A percentile compares a stretch with the other conserved stretches of the same genome.
These are phyloP conservation scores for Thumatha senex DNA, from an alignment of 2,888 invertebrate genomes.

Conservation along the genomic window DNA sequence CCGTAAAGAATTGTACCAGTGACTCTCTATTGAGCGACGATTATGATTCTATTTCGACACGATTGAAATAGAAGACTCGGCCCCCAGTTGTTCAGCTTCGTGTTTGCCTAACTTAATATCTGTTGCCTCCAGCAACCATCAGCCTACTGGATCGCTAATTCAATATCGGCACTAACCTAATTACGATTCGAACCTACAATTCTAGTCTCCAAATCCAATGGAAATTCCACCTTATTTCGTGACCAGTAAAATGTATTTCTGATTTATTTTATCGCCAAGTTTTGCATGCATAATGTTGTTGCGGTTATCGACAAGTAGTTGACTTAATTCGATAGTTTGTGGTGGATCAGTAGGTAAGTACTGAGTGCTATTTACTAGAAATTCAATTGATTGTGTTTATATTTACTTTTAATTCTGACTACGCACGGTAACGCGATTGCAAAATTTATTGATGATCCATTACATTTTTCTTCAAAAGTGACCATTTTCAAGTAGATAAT, in stretches of 20 bases:
- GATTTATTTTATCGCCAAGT: neutral
- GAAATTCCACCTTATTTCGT: constrained; percentile 20
- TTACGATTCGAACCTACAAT: constrained; percentile 24
- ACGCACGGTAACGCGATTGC: too few species aligned
- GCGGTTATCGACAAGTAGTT: constrained; percentile 16
- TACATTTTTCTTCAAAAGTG: too few species aligned
- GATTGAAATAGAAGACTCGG: too few species aligned
- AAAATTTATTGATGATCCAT: too few species aligned
- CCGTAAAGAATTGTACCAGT: too few species aligned
- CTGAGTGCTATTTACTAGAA: neutral
- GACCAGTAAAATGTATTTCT: constrained; percentile 9
- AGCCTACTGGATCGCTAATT: constrained; percentile 45
- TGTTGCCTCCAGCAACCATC: constrained; percentile 24
- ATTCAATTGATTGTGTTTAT: neutral
- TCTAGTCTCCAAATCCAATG: neutral
- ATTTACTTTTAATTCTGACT: neutral
- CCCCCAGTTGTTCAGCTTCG: neutral
- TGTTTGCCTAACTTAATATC: constrained; percentile 19
- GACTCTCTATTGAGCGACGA: too few species aligned
- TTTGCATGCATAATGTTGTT: constrained; percentile 4
- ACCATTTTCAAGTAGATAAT: too few species aligned
- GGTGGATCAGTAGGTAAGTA: constrained; percentile 8
- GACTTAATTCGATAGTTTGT: constrained; percentile 19
- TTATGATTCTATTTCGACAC: too few species aligned
- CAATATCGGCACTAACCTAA: constrained; percentile 47